Conservation (phyloP, 2,797 vertebrate species). For the Caiman crocodilus region DNA sequence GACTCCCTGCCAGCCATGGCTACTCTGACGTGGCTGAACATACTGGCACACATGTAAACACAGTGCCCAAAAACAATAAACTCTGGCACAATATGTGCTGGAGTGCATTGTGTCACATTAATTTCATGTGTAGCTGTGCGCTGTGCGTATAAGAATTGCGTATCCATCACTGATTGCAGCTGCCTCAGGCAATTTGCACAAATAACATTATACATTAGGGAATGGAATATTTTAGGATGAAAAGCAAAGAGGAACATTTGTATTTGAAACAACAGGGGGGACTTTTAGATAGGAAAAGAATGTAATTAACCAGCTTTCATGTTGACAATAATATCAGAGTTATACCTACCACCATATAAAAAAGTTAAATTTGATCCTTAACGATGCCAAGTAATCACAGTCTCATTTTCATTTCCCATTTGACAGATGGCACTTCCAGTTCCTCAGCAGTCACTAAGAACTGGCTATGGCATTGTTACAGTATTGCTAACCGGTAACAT, state of each 20-base stretch:
- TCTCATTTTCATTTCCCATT: not conserved
- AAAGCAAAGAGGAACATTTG: not conserved
- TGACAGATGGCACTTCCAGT: not conserved
- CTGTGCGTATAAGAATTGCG: not conserved
- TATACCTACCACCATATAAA: not conserved
- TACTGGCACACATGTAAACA: no score
- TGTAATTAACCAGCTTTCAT: not conserved
- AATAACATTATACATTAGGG: not conserved
- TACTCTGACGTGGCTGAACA: no score
- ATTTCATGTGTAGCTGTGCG: not conserved
- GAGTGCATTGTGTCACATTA: no score
- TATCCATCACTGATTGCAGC: not conserved
- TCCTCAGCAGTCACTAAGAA: accelerated
- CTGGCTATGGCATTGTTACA: not conserved
- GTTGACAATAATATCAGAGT: not conserved
- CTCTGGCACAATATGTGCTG: no score
- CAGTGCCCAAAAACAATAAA: no score
- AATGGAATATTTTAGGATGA: not conserved
- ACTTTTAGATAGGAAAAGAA: not conserved
- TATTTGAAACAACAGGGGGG: not conserved
- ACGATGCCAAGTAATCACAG: not conserved
- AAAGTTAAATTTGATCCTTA: not conserved
- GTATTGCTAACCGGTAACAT: not conserved
- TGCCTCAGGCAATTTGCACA: not conserved
- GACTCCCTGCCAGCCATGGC: no score